Evolutionary conservation across 2,797 vertebrate species (phyloP), one percentile per base, ranked within the genome.

Genomic region (Otus scops): DNA sequence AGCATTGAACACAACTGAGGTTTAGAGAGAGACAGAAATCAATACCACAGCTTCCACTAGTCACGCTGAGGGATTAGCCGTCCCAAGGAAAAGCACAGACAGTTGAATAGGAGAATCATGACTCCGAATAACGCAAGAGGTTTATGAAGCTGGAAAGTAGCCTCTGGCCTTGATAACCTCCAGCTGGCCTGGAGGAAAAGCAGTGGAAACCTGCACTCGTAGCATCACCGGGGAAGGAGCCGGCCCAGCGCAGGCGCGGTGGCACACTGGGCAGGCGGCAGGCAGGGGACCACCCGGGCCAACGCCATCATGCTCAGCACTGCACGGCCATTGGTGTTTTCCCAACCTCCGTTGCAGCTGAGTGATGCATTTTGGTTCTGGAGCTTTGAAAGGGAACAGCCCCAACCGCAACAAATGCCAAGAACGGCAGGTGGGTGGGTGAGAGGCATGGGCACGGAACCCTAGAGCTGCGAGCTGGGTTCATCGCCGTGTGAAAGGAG

Each of bases 21-120:
- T 98, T 98, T 98, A 98, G 98, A 98, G 97, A 98, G 98, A 98
- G 97, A 97, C 97, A 98, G 98, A 98, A 98, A 98, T 98, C 98
- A 98, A 98, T 98, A 98, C 85, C 8, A 89, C 96, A 94, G 98
- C 98, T 98, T 98, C 97, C 97, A 98, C 97, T 88, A 98, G 98
- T 97, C 98, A 97, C 89, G 71, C 97, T 85, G 98, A 97, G 98
- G 98, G 98, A 98, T 98, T 98, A 98, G 97, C 88, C 95, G 83
- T 98, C 98, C 98, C 98, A 96, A 86, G 92, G 97, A 98, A 98
- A 97, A 97, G 98, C 97, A 48, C 95, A 94, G 97, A 95, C 96
- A 64, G 98, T 48, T 97, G 97, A 95, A 96, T 88, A 97, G 95
- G 94, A 95, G 97, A 98, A 97, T 97, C 98, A 98, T 98, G 98